A percentile compares a stretch with the other conserved stretches of the same genome.
Evolutionary conservation across 2,113 vertebrate genomes (phyloP).

Genomic region (Hyperopisus bebe): DNA sequence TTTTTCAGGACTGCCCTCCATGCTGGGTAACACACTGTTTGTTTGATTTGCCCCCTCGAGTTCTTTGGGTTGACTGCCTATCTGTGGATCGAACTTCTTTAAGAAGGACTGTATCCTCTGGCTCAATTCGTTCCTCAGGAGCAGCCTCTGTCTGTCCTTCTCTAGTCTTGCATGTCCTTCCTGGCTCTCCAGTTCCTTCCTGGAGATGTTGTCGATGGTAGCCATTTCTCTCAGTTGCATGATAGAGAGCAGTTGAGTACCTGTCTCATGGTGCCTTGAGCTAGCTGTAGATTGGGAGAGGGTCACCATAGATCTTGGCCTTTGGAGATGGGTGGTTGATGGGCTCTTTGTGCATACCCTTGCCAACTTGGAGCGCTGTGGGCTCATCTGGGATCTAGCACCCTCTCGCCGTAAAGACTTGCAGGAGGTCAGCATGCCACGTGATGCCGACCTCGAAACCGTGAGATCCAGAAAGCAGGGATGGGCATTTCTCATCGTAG

Average conservation of each 20-base stretch:
- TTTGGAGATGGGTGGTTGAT: not conserved
- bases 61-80: not conserved
- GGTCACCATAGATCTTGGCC: slow-evolving; percentile 14
- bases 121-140: slow-evolving; percentile 48
- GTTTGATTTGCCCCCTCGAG: not conserved
- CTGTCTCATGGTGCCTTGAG: not conserved
- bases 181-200: slow-evolving; percentile 49
- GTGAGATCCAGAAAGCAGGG: not conserved
- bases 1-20: not conserved
- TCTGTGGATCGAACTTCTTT: slow-evolving; percentile 30
- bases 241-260: slow-evolving; percentile 45
- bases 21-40: not conserved
- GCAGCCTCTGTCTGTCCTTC: slow-evolving; percentile 34
- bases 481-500: slow-evolving; percentile 4
- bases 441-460: slow-evolving; percentile 23
- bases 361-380: slow-evolving; percentile 33
- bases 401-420: not conserved
- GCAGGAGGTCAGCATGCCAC: slow-evolving; percentile 9
- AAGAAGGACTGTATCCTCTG: slow-evolving; percentile 55
- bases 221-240: slow-evolving; percentile 58
- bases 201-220: slow-evolving; percentile 60
- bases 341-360: not conserved
- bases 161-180: slow-evolving; percentile 42
- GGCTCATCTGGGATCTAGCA: not conserved
- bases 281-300: not conserved